phyloP scores from a whole-genome alignment of 2,888 invertebrate species.

The Syrphus vitripennis region DNA sequence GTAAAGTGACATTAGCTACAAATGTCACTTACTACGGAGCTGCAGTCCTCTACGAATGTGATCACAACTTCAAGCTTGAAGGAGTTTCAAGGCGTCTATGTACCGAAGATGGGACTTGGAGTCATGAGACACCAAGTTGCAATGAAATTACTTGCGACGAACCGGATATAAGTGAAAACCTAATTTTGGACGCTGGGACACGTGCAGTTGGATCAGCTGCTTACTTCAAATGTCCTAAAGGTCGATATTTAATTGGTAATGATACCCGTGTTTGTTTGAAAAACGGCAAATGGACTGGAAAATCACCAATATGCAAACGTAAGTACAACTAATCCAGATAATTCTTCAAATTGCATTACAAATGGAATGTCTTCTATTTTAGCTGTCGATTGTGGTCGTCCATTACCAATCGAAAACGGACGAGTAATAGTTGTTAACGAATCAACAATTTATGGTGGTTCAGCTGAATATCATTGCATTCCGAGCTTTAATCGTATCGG shows the following conservation, averaged over 20 bases:
- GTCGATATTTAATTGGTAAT: slow-evolving; percentile 90
- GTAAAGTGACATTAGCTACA: slow-evolving; percentile 89
- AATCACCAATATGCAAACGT: slow-evolving; percentile 91
- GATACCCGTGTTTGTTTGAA: slow-evolving; percentile 88
- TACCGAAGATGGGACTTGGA: slow-evolving; percentile 95
- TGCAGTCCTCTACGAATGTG: slow-evolving; percentile 91
- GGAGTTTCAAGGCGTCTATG: slow-evolving; percentile 92
- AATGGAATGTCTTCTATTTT: slow-evolving; percentile 74
- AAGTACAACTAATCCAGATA: slow-evolving; percentile 78
- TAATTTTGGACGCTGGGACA: slow-evolving; percentile 84
- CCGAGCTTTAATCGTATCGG: slow-evolving; percentile 92
- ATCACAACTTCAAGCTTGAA: slow-evolving; percentile 89
- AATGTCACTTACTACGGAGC: slow-evolving; percentile 95
- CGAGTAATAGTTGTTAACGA: slow-evolving; percentile 93
- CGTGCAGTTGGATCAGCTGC: slow-evolving; percentile 90
- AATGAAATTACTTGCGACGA: slow-evolving; percentile 91
- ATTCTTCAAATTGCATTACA: background rate
- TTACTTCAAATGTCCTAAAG: slow-evolving; percentile 91
- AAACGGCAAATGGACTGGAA: slow-evolving; percentile 91
- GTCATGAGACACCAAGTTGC: slow-evolving; percentile 91
- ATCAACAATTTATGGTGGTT: slow-evolving; percentile 91
- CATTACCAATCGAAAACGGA: slow-evolving; percentile 91
- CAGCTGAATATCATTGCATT: slow-evolving; percentile 94
- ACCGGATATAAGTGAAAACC: slow-evolving; percentile 84
- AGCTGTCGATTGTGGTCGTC: slow-evolving; percentile 93